Conservation (phyloP, 1,140 invertebrate species). For the Metopolophium dirhodum region DNA sequence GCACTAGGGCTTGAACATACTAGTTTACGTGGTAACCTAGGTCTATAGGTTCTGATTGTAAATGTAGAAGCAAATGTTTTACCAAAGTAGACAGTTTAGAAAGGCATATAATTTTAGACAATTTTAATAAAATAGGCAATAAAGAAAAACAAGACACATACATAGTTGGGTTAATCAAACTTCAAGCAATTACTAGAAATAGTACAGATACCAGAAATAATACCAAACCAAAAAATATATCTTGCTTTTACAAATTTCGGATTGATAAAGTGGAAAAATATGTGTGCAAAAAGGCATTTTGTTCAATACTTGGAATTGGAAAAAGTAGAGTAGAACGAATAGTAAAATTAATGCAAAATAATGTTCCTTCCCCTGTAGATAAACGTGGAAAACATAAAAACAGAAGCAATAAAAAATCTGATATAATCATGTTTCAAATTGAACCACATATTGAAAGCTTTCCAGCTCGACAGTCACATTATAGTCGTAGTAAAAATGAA, state of each 20-base stretch:
- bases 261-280: background rate
- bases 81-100: background rate
- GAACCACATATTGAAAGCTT: constrained; percentile 30
- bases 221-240: constrained; percentile 51
- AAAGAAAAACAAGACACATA: constrained; percentile 37
- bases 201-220: constrained; percentile 35
- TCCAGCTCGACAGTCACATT: background rate
- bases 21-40: constrained; percentile 2
- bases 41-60: background rate
- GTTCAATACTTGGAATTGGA: constrained; percentile 36
- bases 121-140: constrained; percentile 41
- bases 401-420: constrained; percentile 47
- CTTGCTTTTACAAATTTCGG: constrained; percentile 39
- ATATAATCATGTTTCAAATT: constrained; percentile 21
- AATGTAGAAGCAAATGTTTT: constrained; percentile 10
- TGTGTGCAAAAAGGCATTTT: constrained; percentile 45
- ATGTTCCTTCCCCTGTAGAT: constrained; percentile 24
- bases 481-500: constrained; percentile 20
- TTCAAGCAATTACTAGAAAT: constrained; percentile 20
- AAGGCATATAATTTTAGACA: background rate
- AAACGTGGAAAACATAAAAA: constrained; percentile 50
- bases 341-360: constrained; percentile 41
- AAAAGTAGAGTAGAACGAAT: constrained; percentile 47
- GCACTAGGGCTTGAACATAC: background rate
- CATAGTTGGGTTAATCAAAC: constrained; percentile 36